Percentiles rank a stretch among this genome's conserved stretches.
phyloP scores from a whole-genome alignment of 2,888 invertebrate species.

The Erebia ligea region DNA sequence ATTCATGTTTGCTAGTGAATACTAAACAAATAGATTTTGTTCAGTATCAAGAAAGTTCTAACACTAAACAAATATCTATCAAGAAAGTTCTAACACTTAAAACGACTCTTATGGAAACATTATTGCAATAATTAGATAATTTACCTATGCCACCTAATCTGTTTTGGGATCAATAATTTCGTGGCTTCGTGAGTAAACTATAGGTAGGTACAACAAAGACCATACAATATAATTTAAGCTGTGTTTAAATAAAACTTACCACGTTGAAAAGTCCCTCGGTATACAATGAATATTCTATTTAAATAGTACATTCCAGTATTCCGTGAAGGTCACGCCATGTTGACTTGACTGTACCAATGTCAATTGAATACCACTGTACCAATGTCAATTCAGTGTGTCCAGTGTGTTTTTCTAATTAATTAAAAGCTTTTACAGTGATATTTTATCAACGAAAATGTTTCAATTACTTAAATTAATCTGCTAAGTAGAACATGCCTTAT shows the following conservation, averaged over 20 bases:
- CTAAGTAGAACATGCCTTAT: neutral
- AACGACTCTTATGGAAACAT: neutral
- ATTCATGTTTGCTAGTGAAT: neutral
- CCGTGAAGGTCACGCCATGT: slow-evolving; percentile 46
- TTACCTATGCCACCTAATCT: neutral
- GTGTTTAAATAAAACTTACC: slow-evolving; percentile 1
- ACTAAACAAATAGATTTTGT: neutral
- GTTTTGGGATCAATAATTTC: neutral
- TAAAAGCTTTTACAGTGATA: slow-evolving; percentile 6
- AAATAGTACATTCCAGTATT: slow-evolving; percentile 45
- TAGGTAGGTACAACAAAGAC: neutral
- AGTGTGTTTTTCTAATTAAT: slow-evolving; percentile 28
- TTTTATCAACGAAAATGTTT: neutral
- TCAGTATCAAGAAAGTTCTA: neutral
- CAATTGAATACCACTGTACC: slow-evolving; percentile 42
- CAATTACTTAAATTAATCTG: neutral
- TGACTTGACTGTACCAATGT: slow-evolving; percentile 44
- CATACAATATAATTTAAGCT: neutral
- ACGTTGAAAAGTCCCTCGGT: slow-evolving; percentile 9
- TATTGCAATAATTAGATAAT: neutral
- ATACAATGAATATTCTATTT: slow-evolving; percentile 41
- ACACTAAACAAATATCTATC: neutral
- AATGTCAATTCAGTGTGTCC: slow-evolving; percentile 44
- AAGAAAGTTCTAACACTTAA: neutral
- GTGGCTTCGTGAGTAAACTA: slow-evolving; percentile 8